Evolutionary conservation across 2,888 invertebrate genomes (phyloP).

Genomic region (Hirtodrosophila alboralis): DNA sequence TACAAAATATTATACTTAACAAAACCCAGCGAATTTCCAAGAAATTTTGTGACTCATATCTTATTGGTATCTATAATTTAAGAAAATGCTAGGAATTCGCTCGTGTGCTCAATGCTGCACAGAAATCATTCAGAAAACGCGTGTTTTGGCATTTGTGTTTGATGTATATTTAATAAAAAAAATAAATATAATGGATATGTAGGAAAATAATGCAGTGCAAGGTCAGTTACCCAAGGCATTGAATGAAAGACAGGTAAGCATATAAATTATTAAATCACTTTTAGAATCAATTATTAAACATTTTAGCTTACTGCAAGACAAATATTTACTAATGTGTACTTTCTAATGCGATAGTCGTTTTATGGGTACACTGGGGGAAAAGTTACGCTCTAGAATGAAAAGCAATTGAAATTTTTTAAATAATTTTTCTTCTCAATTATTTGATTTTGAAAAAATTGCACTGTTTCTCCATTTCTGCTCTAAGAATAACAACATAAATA

Average conservation of each 20-base stretch:
- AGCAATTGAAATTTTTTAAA: too few relatives aligned
- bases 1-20: constrained; percentile 25
- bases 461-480: too few relatives aligned
- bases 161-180: constrained; percentile 14
- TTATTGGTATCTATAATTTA: constrained; percentile 19
- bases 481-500: too few relatives aligned
- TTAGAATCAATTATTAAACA: too few relatives aligned
- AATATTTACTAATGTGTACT: too few relatives aligned
- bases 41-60: constrained; percentile 52
- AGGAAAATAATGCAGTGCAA: constrained; percentile 4
- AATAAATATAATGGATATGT: not conserved
- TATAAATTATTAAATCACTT: too few relatives aligned
- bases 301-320: too few relatives aligned
- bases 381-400: too few relatives aligned
- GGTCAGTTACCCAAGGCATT: constrained; percentile 36
- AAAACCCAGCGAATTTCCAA: constrained; percentile 55
- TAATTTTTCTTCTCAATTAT: too few relatives aligned
- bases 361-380: too few relatives aligned
- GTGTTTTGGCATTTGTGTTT: constrained; percentile 22
- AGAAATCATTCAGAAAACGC: constrained; percentile 55
- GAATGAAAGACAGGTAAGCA: not conserved
- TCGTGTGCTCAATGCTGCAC: constrained; percentile 42
- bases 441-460: too few relatives aligned
- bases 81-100: constrained; percentile 45
- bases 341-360: too few relatives aligned